Evolutionary conservation across 2,797 vertebrate species (phyloP).

Genomic region (Anabacerthia variegaticeps): DNA sequence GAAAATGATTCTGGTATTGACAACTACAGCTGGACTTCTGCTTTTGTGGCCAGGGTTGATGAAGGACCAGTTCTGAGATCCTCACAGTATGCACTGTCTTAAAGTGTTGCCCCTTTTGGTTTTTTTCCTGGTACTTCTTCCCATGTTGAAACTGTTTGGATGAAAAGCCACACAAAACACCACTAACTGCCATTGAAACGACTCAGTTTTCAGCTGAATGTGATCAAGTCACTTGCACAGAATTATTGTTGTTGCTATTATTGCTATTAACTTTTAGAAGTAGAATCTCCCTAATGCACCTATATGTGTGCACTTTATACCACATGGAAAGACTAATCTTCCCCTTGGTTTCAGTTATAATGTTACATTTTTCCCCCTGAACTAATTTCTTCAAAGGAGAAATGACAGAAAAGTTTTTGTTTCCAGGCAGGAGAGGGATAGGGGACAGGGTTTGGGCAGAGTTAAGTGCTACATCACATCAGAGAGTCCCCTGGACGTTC

Average conservation of each 20-base stretch:
- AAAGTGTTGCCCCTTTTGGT: background rate
- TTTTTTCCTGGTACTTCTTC: background rate
- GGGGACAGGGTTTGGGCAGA: background rate
- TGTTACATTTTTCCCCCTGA: background rate
- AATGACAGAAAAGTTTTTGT: background rate
- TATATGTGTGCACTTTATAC: background rate
- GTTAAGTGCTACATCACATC: background rate
- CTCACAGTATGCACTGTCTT: background rate
- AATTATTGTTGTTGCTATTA: background rate
- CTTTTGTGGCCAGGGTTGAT: background rate
- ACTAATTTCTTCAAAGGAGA: background rate
- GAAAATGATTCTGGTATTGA: background rate
- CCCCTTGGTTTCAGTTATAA: background rate
- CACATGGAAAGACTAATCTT: background rate
- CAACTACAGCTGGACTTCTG: background rate
- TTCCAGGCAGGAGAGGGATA: background rate
- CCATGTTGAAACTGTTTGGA: conserved; percentile 1
- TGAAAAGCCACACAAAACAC: conserved; percentile 52
- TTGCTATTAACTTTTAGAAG: background rate
- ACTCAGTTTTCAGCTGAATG: conserved; percentile 22
- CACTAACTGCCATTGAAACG: conserved; percentile 72
- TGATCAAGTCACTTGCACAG: conserved; percentile 30
- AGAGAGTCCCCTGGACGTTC: background rate
- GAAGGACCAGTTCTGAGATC: background rate
- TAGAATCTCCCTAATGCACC: conserved; percentile 16